Percentiles rank a stretch among this genome's conserved stretches.
Evolutionary conservation across 2,888 invertebrate species (phyloP).

Genomic region (Pardosa pseudoannulata): DNA sequence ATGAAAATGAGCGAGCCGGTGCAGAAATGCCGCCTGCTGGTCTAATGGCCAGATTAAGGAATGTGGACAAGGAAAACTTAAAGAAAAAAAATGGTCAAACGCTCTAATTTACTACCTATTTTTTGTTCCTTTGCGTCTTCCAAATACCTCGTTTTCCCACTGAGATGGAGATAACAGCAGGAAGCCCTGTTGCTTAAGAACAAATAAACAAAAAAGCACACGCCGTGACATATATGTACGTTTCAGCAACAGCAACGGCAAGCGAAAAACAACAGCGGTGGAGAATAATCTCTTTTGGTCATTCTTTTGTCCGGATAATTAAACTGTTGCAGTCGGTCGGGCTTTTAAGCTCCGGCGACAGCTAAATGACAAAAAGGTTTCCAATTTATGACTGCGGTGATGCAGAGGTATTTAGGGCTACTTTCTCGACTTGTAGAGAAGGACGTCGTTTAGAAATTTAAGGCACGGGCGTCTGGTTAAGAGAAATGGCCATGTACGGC

Average conservation of each 20-base stretch:
- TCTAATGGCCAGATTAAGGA: neutral
- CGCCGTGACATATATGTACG: neutral
- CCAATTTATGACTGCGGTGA: conserved; percentile 30
- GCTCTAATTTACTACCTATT: neutral
- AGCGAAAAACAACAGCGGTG: too few species aligned
- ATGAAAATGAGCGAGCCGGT: neutral
- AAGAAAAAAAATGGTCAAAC: neutral
- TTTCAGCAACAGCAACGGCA: too few species aligned
- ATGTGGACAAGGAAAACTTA: too few species aligned
- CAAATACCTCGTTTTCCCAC: too few species aligned
- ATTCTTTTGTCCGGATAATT: neutral
- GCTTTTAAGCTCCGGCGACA: neutral
- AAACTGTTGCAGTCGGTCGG: neutral
- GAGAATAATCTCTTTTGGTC: neutral
- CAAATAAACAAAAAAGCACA: too few species aligned
- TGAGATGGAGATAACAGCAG: too few species aligned
- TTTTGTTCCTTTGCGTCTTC: too few species aligned
- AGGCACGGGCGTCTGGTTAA: neutral
- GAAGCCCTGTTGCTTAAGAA: too few species aligned
- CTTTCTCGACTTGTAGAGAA: neutral
- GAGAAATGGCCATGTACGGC: neutral
- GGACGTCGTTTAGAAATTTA: neutral
- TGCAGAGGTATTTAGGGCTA: conserved; percentile 23
- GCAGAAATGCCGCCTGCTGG: neutral
- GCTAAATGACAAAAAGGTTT: conserved; percentile 35